These are phyloP conservation scores for Strongylocentrotus purpuratus DNA, from an alignment of 35 echinoderm and acorn worm species.

Conservation along the genomic window DNA sequence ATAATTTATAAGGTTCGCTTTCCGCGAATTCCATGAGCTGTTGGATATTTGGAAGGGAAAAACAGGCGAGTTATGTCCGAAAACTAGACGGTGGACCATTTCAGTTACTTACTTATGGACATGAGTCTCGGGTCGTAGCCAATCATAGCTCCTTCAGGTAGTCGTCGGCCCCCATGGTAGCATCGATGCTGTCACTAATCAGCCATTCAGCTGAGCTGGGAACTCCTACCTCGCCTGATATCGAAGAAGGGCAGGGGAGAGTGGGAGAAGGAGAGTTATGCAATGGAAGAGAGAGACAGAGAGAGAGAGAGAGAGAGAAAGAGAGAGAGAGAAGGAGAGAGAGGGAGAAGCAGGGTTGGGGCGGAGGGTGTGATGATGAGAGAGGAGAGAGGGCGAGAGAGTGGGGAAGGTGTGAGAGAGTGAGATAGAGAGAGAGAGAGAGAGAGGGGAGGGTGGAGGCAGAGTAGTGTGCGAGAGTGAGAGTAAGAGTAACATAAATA, in stretches of 20 bases:
- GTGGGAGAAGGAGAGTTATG: neutral
- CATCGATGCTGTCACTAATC: neutral
- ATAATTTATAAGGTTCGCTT: no score
- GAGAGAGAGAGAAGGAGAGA: neutral
- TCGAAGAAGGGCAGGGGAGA: neutral
- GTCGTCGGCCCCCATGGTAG: slow-evolving; percentile 45
- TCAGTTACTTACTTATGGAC: slow-evolving; percentile 56
- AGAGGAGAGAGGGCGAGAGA: no score
- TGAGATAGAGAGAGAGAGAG: no score
- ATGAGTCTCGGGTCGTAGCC: slow-evolving; percentile 62
- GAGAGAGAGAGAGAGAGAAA: neutral
- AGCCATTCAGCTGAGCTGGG: slow-evolving; percentile 29
- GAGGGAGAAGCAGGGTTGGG: neutral
- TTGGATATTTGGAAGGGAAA: no score
- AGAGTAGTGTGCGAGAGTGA: no score
- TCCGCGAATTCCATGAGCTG: no score
- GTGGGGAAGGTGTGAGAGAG: no score
- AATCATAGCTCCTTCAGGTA: slow-evolving; percentile 36
- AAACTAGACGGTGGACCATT: neutral
- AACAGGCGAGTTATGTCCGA: no score
- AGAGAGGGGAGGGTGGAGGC: no score
- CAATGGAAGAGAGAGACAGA: neutral
- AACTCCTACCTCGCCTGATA: neutral
- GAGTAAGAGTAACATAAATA: no score
- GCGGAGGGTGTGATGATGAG: no score